phyloP scores from a whole-genome alignment of 2,888 invertebrate species.

The Drosophila picticornis region DNA sequence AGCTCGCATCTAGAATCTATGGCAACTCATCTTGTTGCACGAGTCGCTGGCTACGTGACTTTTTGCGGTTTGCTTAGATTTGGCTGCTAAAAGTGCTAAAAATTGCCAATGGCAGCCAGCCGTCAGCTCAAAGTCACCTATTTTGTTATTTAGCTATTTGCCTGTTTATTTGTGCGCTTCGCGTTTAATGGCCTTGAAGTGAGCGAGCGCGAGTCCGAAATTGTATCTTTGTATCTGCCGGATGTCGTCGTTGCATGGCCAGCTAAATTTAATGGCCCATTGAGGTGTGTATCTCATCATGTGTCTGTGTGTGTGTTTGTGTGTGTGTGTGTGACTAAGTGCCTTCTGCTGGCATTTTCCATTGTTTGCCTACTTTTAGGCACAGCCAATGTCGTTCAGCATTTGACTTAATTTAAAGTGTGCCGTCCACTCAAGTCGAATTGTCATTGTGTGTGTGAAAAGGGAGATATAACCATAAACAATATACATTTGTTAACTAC shows the following conservation, averaged over 20 bases:
- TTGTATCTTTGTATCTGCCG: constrained; percentile 55
- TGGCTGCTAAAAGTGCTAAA: constrained; percentile 74
- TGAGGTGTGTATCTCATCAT: constrained; percentile 20
- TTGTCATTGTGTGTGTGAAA: constrained; percentile 46
- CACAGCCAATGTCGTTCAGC: constrained; percentile 48
- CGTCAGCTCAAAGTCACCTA: constrained; percentile 23
- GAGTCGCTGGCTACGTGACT: constrained; percentile 77
- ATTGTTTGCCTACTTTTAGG: constrained; percentile 71
- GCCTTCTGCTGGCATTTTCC: constrained; percentile 25
- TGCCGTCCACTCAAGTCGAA: constrained; percentile 54
- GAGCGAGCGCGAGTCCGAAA: constrained; percentile 51
- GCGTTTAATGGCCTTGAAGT: constrained; percentile 58
- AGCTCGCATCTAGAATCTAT: constrained; percentile 24
- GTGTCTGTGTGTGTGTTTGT: constrained; percentile 21
- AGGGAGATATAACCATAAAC: constrained; percentile 3
- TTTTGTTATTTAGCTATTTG: constrained; percentile 45
- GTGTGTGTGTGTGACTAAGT: constrained; percentile 39
- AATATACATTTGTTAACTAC: constrained; percentile 31
- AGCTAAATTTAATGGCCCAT: constrained; percentile 69
- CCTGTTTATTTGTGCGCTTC: constrained; percentile 40
- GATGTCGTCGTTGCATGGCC: constrained; percentile 36
- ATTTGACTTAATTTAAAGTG: constrained; percentile 73
- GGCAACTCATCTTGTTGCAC: constrained; percentile 40
- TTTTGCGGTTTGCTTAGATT: constrained; percentile 83
- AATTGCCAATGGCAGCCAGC: constrained; percentile 47